A percentile compares a stretch with the other conserved stretches of the same genome.
phyloP scores from a whole-genome alignment of 64 coral and sea anemone species.

The Montipora sp. region DNA sequence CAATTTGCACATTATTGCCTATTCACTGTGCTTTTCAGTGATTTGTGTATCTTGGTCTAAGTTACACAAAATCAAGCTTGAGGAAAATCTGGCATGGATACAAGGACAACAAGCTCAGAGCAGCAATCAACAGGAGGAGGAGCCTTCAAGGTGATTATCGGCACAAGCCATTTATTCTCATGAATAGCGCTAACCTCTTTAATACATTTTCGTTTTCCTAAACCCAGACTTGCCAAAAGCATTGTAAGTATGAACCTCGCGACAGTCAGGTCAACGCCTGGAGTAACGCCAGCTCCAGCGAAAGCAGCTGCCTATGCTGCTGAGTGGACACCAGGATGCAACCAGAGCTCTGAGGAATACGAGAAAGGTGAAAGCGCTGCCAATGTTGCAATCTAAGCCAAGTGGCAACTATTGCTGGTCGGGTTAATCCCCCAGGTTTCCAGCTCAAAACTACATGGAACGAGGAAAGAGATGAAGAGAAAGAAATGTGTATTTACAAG shows the following conservation, averaged over 20 bases:
- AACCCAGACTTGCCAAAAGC: slow-evolving; percentile 65
- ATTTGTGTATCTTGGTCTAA: slow-evolving; percentile 73
- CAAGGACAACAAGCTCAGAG: slow-evolving; percentile 9
- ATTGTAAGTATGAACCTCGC: slow-evolving; percentile 68
- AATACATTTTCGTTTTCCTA: background rate
- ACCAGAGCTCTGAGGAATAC: slow-evolving; percentile 61
- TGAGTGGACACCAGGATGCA: slow-evolving; percentile 61
- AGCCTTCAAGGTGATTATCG: slow-evolving; percentile 45
- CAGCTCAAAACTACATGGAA: slow-evolving; percentile 59
- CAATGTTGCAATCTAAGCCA: slow-evolving; percentile 16
- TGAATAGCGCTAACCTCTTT: no score
- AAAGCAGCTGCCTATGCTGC: slow-evolving; percentile 1
- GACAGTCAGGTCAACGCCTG: slow-evolving; percentile 45
- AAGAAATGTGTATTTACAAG: slow-evolving; percentile 68
- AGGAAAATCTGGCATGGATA: slow-evolving; percentile 31
- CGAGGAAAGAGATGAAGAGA: slow-evolving; percentile 57
- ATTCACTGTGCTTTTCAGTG: slow-evolving; percentile 46
- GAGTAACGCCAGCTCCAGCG: slow-evolving; percentile 15
- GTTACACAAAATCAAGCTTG: slow-evolving; percentile 48
- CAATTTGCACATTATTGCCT: background rate
- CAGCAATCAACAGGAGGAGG: slow-evolving; percentile 4
- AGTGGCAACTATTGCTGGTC: slow-evolving; percentile 28
- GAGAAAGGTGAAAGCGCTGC: background rate
- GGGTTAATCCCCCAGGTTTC: slow-evolving; percentile 48
- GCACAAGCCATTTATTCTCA: no score